These are phyloP conservation scores for Drosophila orena DNA, from an alignment of 1,140 invertebrate genomes.

Conservation along the genomic window DNA sequence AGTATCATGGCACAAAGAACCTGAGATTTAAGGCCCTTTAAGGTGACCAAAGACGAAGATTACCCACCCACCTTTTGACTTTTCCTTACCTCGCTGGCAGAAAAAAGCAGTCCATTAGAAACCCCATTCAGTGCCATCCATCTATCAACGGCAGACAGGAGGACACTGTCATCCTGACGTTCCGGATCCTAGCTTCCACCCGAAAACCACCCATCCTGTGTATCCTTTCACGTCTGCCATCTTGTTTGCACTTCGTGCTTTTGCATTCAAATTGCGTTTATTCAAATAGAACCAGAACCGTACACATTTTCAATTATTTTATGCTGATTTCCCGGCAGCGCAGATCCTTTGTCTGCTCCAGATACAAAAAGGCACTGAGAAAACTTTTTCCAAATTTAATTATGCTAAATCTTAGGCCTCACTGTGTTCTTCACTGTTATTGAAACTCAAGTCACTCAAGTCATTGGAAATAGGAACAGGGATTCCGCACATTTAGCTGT, in stretches of 20 bases:
- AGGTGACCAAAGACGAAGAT: constrained; percentile 25
- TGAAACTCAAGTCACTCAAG: constrained; percentile 76
- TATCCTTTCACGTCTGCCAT: constrained; percentile 56
- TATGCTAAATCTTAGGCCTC: constrained; percentile 71
- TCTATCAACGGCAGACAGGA: constrained; percentile 63
- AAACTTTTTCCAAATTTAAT: constrained; percentile 70
- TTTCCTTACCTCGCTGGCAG: background rate
- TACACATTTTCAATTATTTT: constrained; percentile 83
- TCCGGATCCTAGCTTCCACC: constrained; percentile 2
- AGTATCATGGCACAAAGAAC: background rate
- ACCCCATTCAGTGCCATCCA: constrained; percentile 54
- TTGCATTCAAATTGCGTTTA: constrained; percentile 83
- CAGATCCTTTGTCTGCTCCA: constrained; percentile 66
- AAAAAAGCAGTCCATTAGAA: constrained; percentile 22
- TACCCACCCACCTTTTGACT: background rate
- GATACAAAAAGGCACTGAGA: constrained; percentile 20
- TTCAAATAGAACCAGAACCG: constrained; percentile 76
- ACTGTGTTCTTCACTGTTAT: constrained; percentile 37
- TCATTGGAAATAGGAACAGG: constrained; percentile 50
- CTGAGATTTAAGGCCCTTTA: constrained; percentile 7
- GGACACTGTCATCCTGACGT: constrained; percentile 23
- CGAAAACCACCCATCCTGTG: constrained; percentile 19
- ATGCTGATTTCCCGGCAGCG: constrained; percentile 72
- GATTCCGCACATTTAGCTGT: constrained; percentile 63
- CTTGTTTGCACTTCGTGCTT: constrained; percentile 82